A percentile compares a stretch with the other conserved stretches of the same genome.
phyloP scores from a whole-genome alignment of 2,797 vertebrate genomes.

The Sebastes paucispinis region DNA sequence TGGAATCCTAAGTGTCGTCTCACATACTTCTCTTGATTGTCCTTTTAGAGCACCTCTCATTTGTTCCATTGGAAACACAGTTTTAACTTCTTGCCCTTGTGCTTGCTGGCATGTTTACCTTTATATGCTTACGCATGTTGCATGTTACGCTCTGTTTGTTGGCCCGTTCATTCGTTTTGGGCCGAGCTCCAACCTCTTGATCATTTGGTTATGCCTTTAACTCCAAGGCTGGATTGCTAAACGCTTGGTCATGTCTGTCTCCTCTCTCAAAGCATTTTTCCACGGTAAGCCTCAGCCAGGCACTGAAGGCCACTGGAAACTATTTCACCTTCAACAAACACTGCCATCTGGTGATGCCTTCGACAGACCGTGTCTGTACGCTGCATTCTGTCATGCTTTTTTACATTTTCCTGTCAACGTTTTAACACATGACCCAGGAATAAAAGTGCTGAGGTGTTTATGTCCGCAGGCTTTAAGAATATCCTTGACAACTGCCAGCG shows the following conservation, averaged over 20 bases:
- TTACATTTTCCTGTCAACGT: not conserved
- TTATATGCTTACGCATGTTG: not conserved
- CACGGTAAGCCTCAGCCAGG: conserved; percentile 66
- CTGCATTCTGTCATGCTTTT: conserved; percentile 17
- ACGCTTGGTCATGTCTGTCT: conserved; percentile 78
- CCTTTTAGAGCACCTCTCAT: conserved; percentile 43
- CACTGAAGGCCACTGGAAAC: conserved; percentile 78
- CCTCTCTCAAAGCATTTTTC: conserved; percentile 76
- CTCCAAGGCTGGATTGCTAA: conserved; percentile 69
- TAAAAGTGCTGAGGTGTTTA: not conserved
- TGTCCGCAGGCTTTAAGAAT: conserved; percentile 89
- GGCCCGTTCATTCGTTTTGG: conserved; percentile 48
- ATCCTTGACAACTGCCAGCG: conserved; percentile 93
- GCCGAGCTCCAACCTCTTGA: conserved; percentile 55
- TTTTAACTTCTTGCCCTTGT: conserved; percentile 8
- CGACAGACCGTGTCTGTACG: conserved; percentile 27
- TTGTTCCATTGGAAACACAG: conserved; percentile 64
- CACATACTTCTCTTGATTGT: conserved; percentile 31
- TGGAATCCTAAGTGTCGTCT: conserved; percentile 23
- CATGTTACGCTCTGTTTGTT: conserved; percentile 10
- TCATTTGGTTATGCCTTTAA: conserved; percentile 75
- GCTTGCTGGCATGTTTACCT: conserved; percentile 7
- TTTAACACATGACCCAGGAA: conserved; percentile 6
- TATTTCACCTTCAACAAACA: conserved; percentile 77
- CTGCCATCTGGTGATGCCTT: conserved; percentile 76